Evolutionary conservation across 2,888 invertebrate genomes (phyloP).

Genomic region (Caenorhabditis uteleia): DNA sequence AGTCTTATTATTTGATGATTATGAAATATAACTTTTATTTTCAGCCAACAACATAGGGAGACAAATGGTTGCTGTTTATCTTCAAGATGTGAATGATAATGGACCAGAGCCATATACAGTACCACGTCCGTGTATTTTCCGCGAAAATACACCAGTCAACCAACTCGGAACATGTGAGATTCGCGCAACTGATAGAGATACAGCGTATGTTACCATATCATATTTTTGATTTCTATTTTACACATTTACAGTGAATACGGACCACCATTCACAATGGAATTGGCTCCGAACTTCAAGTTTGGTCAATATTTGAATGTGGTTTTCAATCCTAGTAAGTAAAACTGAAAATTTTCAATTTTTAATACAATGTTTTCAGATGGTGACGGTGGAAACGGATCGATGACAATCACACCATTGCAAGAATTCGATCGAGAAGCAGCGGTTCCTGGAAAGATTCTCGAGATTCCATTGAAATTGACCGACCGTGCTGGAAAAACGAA

Average conservation of each 20-base stretch:
- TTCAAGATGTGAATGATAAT: conserved; percentile 90
- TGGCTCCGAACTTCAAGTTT: conserved; percentile 58
- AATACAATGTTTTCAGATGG: conserved; percentile 77
- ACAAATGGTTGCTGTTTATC: conserved; percentile 80
- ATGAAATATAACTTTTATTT: conserved; percentile 6
- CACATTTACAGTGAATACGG: conserved; percentile 73
- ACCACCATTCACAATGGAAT: conserved; percentile 83
- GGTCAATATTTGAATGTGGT: conserved; percentile 90
- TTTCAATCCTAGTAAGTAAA: conserved; percentile 86
- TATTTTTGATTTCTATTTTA: not conserved
- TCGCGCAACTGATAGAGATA: conserved; percentile 65
- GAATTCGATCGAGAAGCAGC: conserved; percentile 64
- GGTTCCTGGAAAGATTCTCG: conserved; percentile 76
- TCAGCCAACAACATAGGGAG: conserved; percentile 81
- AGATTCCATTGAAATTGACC: conserved; percentile 94
- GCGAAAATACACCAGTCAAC: conserved; percentile 88
- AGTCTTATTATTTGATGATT: conserved; percentile 7
- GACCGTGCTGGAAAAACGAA: conserved; percentile 82
- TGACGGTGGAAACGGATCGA: conserved; percentile 96
- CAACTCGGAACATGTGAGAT: conserved; percentile 75
- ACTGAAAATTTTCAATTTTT: not conserved
- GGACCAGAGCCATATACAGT: conserved; percentile 86
- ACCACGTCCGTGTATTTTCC: conserved; percentile 88
- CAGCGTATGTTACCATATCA: conserved; percentile 39
- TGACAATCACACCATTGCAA: conserved; percentile 87